phyloP scores from a whole-genome alignment of 2,888 invertebrate genomes.

The Argyresthia albistria region DNA sequence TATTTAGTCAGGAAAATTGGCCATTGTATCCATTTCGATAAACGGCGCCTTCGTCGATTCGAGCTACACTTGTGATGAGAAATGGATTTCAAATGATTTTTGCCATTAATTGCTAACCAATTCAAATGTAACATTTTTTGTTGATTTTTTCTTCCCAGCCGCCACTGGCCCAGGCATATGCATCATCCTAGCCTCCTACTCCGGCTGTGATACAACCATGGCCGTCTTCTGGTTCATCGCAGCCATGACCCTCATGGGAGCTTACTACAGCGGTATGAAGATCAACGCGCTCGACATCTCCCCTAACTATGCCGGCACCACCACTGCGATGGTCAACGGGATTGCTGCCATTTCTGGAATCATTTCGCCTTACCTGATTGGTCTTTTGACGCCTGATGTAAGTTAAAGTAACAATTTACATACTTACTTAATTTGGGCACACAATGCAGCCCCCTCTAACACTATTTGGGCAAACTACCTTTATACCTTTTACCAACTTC shows the following conservation, averaged over 20 bases:
- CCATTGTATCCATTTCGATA: too few species aligned
- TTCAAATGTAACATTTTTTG: background rate
- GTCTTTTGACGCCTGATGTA: conserved; percentile 73
- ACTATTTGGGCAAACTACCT: too few species aligned
- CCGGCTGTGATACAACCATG: conserved; percentile 69
- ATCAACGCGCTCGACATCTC: conserved; percentile 76
- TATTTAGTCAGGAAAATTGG: background rate
- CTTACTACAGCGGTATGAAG: conserved; percentile 80
- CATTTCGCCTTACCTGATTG: conserved; percentile 74
- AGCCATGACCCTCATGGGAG: conserved; percentile 79
- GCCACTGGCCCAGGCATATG: conserved; percentile 76
- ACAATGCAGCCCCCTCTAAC: too few species aligned
- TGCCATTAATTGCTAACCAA: too few species aligned
- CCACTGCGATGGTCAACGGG: conserved; percentile 77
- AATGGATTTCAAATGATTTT: too few species aligned
- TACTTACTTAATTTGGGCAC: too few species aligned
- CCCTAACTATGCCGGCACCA: conserved; percentile 76
- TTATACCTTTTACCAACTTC: too few species aligned
- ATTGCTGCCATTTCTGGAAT: conserved; percentile 76
- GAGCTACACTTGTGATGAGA: background rate
- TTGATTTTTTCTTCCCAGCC: conserved; percentile 43
- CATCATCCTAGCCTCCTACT: conserved; percentile 75
- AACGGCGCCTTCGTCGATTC: too few species aligned
- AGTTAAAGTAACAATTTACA: too few species aligned
- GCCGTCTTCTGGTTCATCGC: conserved; percentile 74